phyloP scores from a whole-genome alignment of 1,140 invertebrate species.

The Brachionus manjavacas region DNA sequence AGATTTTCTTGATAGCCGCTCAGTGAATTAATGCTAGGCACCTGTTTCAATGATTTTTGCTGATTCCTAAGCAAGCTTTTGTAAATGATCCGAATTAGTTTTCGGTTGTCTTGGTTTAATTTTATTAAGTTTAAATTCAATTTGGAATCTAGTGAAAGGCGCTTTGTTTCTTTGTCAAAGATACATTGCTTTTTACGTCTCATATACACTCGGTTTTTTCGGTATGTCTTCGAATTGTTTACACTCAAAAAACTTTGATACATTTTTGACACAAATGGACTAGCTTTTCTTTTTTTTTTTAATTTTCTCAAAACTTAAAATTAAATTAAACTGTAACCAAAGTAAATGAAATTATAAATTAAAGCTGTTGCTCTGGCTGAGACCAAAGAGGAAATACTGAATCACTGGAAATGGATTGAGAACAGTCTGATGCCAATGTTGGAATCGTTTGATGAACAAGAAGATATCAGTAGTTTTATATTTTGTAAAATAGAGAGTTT shows the following conservation, averaged over 20 bases:
- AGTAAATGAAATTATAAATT: slow-evolving; percentile 21
- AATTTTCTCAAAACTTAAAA: slow-evolving; percentile 1
- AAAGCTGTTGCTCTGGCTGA: slow-evolving; percentile 72
- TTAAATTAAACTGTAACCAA: neutral
- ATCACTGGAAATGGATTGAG: slow-evolving; percentile 90
- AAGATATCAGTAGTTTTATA: slow-evolving; percentile 40
- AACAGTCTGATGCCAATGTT: slow-evolving; percentile 71
- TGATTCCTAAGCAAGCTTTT: neutral
- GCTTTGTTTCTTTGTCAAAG: neutral
- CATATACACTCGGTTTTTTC: neutral
- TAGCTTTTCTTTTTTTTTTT: neutral
- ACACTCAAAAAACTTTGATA: neutral
- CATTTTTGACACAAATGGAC: neutral
- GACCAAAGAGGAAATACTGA: slow-evolving; percentile 75
- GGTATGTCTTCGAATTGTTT: neutral
- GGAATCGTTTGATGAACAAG: slow-evolving; percentile 1
- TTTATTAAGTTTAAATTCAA: slow-evolving; percentile 6
- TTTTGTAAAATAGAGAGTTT: slow-evolving; percentile 87
- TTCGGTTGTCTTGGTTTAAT: slow-evolving; percentile 12
- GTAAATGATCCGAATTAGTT: neutral
- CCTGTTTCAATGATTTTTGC: neutral
- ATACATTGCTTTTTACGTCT: neutral
- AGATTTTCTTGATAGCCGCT: slow-evolving; percentile 7
- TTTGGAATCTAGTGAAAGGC: neutral
- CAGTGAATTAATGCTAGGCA: neutral